Conservation (phyloP, 37 sponge, comb jelly and placozoan species). For the Tethya wilhelma region DNA sequence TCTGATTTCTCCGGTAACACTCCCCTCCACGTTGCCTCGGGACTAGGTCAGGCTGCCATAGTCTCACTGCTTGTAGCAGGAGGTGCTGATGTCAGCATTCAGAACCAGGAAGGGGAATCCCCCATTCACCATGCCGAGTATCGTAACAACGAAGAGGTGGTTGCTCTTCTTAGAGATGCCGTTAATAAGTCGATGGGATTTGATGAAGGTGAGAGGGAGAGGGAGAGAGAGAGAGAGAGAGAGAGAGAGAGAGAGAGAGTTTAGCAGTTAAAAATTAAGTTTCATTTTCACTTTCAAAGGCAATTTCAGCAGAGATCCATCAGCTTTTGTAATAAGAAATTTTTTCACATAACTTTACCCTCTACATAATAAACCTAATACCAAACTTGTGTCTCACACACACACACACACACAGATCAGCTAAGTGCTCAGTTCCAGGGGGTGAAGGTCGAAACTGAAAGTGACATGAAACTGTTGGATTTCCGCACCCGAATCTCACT, state of each 20-base stretch:
- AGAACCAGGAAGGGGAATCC: slow-evolving; percentile 74
- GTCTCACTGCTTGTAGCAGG: slow-evolving; percentile 20
- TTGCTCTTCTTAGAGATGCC: slow-evolving; percentile 40
- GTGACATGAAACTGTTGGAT: slow-evolving; percentile 22
- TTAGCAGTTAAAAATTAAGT: no score
- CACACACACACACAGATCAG: no score
- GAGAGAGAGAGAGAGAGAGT: slow-evolving; percentile 33
- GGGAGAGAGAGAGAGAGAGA: slow-evolving; percentile 13
- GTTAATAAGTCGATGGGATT: slow-evolving; percentile 5
- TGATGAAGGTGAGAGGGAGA: slow-evolving; percentile 25
- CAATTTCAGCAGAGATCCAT: no score
- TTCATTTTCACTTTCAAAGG: no score
- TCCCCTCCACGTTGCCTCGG: slow-evolving; percentile 70
- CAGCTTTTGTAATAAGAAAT: no score
- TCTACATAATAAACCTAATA: no score
- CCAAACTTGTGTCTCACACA: no score
- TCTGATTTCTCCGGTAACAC: slow-evolving; percentile 74
- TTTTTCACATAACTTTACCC: no score
- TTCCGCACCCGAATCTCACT: slow-evolving; percentile 50
- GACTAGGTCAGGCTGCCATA: slow-evolving; percentile 39
- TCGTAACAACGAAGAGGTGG: slow-evolving; percentile 52
- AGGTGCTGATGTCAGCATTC: slow-evolving; percentile 48
- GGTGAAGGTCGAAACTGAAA: no score
- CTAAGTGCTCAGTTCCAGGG: no score
- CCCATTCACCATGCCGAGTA: slow-evolving; percentile 63